Evolutionary conservation across 2,113 vertebrate genomes (phyloP).

Genomic region (Falcunculus frontatus): DNA sequence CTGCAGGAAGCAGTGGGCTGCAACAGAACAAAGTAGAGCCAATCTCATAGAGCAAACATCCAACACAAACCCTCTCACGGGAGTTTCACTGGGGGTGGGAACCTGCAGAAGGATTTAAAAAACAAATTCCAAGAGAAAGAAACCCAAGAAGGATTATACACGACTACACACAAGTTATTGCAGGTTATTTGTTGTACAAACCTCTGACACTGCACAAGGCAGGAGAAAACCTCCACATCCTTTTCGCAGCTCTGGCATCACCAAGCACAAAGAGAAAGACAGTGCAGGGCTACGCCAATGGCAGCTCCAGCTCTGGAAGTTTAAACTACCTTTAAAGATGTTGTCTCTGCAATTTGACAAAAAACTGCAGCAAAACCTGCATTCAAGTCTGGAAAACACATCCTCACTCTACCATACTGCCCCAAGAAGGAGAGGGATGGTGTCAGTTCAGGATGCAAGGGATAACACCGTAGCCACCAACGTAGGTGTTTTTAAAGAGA

Average conservation of each 20-base stretch:
- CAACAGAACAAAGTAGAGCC: neutral
- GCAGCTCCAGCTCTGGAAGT: neutral
- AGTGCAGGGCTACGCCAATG: accelerated
- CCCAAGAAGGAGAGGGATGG: neutral
- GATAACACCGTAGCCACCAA: neutral
- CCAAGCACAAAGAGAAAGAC: neutral
- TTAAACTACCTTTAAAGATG: neutral
- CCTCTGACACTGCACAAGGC: neutral
- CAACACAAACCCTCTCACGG: neutral
- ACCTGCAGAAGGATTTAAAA: neutral
- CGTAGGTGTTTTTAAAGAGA: neutral
- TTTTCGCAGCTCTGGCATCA: neutral
- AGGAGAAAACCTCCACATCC: neutral
- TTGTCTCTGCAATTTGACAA: neutral
- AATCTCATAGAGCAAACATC: neutral
- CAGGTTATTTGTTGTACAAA: no score
- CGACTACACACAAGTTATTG: accelerated
- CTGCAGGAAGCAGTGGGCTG: conserved; percentile 55
- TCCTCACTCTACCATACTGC: accelerated
- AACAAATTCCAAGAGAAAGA: neutral
- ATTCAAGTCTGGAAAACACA: neutral
- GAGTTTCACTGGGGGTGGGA: neutral
- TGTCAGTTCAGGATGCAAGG: neutral
- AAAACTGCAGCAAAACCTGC: neutral
- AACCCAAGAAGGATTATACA: neutral